Evolutionary conservation across 92 coral and sea anemone species (phyloP).

Genomic region (Zoanthus sociatus): DNA sequence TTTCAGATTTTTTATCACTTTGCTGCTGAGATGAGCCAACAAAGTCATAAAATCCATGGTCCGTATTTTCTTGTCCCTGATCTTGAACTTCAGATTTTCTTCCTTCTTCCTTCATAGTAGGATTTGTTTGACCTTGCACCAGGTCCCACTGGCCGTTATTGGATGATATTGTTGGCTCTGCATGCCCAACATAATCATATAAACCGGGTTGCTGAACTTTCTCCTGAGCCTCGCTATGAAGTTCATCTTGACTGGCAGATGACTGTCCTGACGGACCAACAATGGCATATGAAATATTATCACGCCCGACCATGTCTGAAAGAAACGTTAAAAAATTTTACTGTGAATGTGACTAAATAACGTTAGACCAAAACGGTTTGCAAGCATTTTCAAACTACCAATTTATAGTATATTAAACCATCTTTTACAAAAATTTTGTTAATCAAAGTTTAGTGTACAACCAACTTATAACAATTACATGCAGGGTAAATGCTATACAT

Average conservation of each 20-base stretch:
- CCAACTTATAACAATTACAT: too few species aligned
- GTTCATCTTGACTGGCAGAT: neutral
- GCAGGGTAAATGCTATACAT: too few species aligned
- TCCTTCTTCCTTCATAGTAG: neutral
- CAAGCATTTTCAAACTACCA: neutral
- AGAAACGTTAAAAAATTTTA: neutral
- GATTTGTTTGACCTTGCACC: neutral
- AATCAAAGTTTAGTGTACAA: too few species aligned
- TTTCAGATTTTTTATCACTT: slow-evolving; percentile 5
- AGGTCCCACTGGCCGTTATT: neutral
- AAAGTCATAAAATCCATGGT: slow-evolving; percentile 41
- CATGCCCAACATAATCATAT: slow-evolving; percentile 30
- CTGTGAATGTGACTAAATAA: too few species aligned
- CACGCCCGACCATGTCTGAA: slow-evolving; percentile 63
- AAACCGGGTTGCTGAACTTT: neutral
- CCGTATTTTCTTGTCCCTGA: slow-evolving; percentile 4
- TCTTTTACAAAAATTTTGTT: neutral
- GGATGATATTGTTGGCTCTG: neutral
- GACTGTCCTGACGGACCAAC: slow-evolving; percentile 13
- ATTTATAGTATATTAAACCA: neutral
- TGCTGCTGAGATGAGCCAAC: slow-evolving; percentile 30
- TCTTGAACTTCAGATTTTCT: slow-evolving; percentile 19
- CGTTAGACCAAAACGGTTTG: too few species aligned
- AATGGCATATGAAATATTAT: slow-evolving; percentile 37
- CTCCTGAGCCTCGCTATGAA: neutral